phyloP scores from a whole-genome alignment of 2,888 invertebrate genomes.

The Ceramica pisi region DNA sequence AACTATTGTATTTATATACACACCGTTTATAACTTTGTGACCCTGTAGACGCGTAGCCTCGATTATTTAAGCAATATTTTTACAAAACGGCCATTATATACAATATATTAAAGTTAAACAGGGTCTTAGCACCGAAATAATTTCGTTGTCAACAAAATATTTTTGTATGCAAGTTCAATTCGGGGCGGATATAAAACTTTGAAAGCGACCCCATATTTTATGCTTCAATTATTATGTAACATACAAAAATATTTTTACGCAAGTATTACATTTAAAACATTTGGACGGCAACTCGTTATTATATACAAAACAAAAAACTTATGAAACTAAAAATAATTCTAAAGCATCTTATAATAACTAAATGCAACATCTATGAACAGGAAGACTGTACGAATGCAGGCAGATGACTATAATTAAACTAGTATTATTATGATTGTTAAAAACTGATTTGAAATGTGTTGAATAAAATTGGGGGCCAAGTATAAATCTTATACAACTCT shows the following conservation, averaged over 20 bases:
- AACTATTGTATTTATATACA: constrained; percentile 77
- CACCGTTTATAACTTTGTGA: constrained; percentile 83
- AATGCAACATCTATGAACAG: constrained; percentile 88
- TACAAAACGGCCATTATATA: constrained; percentile 78
- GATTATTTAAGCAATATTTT: constrained; percentile 76
- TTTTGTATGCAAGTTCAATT: constrained; percentile 58
- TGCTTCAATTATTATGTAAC: constrained; percentile 47
- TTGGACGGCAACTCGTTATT: constrained; percentile 85
- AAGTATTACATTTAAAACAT: constrained; percentile 72
- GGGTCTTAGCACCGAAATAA: constrained; percentile 85
- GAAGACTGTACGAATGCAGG: constrained; percentile 83
- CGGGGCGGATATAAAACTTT: constrained; percentile 47
- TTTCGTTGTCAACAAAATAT: constrained; percentile 66
- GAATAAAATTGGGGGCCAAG: constrained; percentile 30
- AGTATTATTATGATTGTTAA: constrained; percentile 70
- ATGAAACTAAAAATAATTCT: constrained; percentile 70
- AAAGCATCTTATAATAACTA: constrained; percentile 84
- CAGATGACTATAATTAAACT: constrained; percentile 79
- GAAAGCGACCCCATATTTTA: constrained; percentile 50
- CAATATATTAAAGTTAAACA: constrained; percentile 71
- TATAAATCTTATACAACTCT: constrained; percentile 18
- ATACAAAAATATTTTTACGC: constrained; percentile 60
- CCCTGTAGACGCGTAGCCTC: constrained; percentile 88
- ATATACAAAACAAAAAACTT: constrained; percentile 78
- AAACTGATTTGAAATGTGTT: constrained; percentile 45